Evolutionary conservation across 2,113 vertebrate species (phyloP), one percentile per base, ranked within the genome.

Genomic region (Eudyptes chrysolophus): DNA sequence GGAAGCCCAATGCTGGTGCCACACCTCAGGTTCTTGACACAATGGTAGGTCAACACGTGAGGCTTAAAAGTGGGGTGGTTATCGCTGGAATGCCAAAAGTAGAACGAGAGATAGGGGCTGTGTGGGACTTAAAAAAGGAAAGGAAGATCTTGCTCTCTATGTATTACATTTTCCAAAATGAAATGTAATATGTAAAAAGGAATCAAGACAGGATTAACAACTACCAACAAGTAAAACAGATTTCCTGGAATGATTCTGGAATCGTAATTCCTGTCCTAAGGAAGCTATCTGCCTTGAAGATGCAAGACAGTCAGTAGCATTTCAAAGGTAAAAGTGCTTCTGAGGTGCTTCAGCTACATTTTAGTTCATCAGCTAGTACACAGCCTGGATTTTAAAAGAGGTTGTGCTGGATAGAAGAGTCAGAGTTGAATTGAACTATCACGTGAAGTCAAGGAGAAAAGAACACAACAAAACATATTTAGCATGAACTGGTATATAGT

Each of bases 401-500:
- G 40, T 19, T 29, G 48, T 40, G 24, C 57, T 84, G 25, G 15
- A 24, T 2, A 70, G 32, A 75, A 44, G 27, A 95, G 8, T 54
- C 25, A 74, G 51, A 80, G 20, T 22, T 54, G 58, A 85, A 80
- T 0, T 76, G 38, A 65, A 65, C 27, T 38, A 71, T 32, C 10
- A 44, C 13, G 11, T 19, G 38, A 87, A 90, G 44, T 32, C 30
- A 86, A 77, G 32, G 46, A 42, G 26, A 71, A 14, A 75, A 22
- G 12, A 91, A 24, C 7, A 61, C 19, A 89, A 29, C 21, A 51
- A 71, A 81, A 82, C 10, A 9, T 26, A 66, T 19, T 72, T 52
- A 83, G 36, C 21, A n/a, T 0, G 0, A 70, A 49, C 30, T 38
- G 16, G 36, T 72, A 52, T 6, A 44, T 1, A 72, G 52, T 0